Evolutionary conservation across 2,797 vertebrate species (phyloP).

Genomic region (Parauchenoglanis punctatus): DNA sequence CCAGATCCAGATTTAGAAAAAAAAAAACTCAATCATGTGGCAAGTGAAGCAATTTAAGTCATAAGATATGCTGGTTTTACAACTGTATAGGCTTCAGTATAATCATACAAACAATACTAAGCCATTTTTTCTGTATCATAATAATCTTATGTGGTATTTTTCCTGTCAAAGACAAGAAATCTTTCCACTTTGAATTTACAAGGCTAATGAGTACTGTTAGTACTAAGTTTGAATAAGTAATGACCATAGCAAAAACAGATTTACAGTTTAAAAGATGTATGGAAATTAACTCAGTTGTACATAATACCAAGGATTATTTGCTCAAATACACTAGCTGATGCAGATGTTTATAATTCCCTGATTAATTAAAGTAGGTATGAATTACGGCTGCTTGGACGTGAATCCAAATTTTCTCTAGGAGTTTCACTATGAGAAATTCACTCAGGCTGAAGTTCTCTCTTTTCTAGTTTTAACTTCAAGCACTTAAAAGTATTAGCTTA

Average conservation of each 20-base stretch:
- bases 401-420: neutral
- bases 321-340: neutral
- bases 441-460: too few species aligned
- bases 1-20: neutral
- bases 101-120: neutral
- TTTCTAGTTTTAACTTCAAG: neutral
- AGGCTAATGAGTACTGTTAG: neutral
- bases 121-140: neutral
- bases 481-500: neutral
- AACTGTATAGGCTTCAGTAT: too few species aligned
- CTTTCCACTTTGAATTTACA: neutral
- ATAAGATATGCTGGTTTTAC: neutral
- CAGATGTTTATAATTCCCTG: neutral
- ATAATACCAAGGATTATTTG: neutral
- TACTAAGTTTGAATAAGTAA: neutral
- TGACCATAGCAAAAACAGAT: too few species aligned
- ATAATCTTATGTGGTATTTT: neutral
- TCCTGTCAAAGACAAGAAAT: neutral
- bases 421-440: neutral
- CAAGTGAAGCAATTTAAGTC: neutral
- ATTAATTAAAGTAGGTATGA: neutral
- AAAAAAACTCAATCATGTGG: neutral
- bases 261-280: neutral
- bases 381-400: too few species aligned
- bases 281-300: neutral